phyloP scores from a whole-genome alignment of 2,888 invertebrate species.

The Tachina lurida region DNA sequence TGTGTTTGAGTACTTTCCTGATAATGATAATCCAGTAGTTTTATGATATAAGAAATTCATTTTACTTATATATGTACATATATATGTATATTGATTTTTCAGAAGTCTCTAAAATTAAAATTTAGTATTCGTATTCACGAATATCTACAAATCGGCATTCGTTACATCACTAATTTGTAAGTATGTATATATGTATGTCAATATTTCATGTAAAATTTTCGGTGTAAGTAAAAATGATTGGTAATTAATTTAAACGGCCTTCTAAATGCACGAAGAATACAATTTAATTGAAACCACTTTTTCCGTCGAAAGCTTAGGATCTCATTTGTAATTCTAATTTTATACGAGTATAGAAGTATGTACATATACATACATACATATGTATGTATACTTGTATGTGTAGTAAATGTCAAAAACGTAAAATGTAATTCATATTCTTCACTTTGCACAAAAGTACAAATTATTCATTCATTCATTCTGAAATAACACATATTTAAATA shows the following conservation, averaged over 20 bases:
- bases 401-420: too few species aligned
- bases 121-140: too few species aligned
- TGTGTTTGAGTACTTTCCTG: too few species aligned
- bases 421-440: conserved; percentile 16
- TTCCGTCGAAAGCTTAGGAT: conserved; percentile 53
- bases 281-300: conserved; percentile 61
- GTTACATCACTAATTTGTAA: too few species aligned
- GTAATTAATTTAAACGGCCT: conserved; percentile 63
- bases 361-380: background rate
- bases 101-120: too few species aligned
- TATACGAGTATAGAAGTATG: background rate
- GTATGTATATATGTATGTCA: too few species aligned
- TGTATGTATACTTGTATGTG: background rate
- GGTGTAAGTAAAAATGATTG: conserved; percentile 51
- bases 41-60: too few species aligned
- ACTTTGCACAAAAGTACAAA: conserved; percentile 37
- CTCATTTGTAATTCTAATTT: conserved; percentile 68
- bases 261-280: conserved; percentile 44
- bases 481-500: conserved; percentile 59
- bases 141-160: too few species aligned
- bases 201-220: background rate
- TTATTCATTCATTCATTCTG: conserved; percentile 12
- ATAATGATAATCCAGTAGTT: background rate
- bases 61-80: background rate
- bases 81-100: background rate